Conservation (phyloP, 2,113 vertebrate genomes). For the Oxygymnocypris stewartii region DNA sequence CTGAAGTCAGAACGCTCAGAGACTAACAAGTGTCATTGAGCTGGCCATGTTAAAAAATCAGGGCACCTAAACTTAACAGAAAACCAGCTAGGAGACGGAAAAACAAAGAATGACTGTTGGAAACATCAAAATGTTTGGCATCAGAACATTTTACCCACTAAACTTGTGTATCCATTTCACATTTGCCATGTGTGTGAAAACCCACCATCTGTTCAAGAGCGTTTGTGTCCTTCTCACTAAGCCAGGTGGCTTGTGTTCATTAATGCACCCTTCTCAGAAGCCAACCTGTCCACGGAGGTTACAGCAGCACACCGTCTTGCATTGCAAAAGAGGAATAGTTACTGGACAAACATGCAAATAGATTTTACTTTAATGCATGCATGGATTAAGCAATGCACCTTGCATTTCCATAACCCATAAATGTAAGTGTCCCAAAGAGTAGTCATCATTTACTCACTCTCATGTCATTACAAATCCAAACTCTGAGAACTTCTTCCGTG, state of each 20-base stretch:
- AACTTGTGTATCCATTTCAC: background rate
- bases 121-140: background rate
- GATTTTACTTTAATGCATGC: background rate
- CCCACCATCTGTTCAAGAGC: background rate
- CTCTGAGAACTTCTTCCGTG: background rate
- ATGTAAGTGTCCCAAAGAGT: background rate
- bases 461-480: background rate
- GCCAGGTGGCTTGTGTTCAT: conserved; percentile 68
- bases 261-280: conserved; percentile 53
- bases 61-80: background rate
- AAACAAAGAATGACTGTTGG: background rate
- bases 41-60: background rate
- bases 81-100: background rate
- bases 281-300: conserved; percentile 14
- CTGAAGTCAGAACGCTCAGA: conserved; percentile 4
- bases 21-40: conserved; percentile 62
- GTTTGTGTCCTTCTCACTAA: background rate
- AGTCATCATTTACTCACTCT: background rate
- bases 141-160: background rate
- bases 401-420: background rate
- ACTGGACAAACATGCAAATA: conserved; percentile 41
- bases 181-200: background rate
- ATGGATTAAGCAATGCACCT: background rate
- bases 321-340: conserved; percentile 8
- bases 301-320: background rate